Evolutionary conservation across 2,888 invertebrate genomes (phyloP).

Genomic region (Drosophila anomalipes): DNA sequence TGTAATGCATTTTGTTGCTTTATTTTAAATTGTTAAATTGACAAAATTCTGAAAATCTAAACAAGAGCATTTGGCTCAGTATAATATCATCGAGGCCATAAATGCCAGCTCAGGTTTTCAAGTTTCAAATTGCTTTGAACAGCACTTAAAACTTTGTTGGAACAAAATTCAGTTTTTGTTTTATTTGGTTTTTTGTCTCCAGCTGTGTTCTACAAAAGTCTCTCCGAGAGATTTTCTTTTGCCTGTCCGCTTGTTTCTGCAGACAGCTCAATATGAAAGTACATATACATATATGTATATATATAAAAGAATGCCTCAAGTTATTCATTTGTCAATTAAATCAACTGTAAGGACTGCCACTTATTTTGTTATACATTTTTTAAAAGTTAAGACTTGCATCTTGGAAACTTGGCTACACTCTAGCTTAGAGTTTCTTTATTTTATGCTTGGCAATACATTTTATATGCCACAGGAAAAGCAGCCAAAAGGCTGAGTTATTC

Average conservation of each 20-base stretch:
- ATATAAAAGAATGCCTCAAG: not conserved
- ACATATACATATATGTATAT: not conserved
- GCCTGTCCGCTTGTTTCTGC: not conserved
- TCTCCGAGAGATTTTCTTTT: not conserved
- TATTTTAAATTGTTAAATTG: not conserved
- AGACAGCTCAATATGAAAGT: not conserved
- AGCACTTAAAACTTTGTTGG: constrained; percentile 25
- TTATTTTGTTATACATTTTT: not conserved
- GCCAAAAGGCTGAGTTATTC: not conserved
- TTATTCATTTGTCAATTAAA: not conserved
- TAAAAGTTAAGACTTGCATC: not conserved
- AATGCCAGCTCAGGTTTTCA: constrained; percentile 1
- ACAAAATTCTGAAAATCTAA: not conserved
- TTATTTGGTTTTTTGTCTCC: constrained; percentile 7
- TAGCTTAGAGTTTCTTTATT: not conserved
- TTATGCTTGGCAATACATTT: not conserved
- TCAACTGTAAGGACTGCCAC: not conserved
- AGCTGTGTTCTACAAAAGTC: not conserved
- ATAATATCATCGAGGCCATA: not conserved
- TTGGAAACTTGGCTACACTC: not conserved
- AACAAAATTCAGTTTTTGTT: not conserved
- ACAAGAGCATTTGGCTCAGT: not conserved
- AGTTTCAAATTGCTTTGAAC: constrained; percentile 16
- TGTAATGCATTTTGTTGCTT: constrained; percentile 1
- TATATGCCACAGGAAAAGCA: not conserved